Percentiles rank a stretch among this genome's conserved stretches.
phyloP scores from a whole-genome alignment of 2,888 invertebrate genomes.

The Scaptomyza polygonia region DNA sequence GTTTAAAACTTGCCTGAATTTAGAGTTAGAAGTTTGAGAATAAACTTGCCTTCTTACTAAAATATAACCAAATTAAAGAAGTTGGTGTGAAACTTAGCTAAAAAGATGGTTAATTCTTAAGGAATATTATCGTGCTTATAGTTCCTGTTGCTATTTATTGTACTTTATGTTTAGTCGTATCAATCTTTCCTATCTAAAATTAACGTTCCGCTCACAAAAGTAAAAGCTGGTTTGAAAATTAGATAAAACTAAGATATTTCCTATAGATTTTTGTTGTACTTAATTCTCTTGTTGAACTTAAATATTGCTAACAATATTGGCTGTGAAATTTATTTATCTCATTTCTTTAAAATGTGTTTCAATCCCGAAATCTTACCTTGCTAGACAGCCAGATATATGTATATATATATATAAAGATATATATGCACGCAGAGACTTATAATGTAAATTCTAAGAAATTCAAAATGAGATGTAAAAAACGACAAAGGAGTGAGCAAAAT shows the following conservation, averaged over 20 bases:
- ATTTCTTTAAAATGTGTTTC: not conserved
- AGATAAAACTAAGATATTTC: not conserved
- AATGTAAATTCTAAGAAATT: constrained; percentile 6
- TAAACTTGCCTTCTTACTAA: not conserved
- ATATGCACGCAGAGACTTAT: not conserved
- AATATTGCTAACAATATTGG: too few species aligned
- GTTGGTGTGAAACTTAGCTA: not conserved
- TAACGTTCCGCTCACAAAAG: not conserved
- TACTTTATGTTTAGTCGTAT: too few species aligned
- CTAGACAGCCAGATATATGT: constrained; percentile 1
- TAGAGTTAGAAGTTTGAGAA: too few species aligned
- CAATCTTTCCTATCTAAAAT: not conserved
- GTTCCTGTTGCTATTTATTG: not conserved
- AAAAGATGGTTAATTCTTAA: not conserved
- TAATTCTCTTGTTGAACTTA: too few species aligned
- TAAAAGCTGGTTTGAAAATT: not conserved
- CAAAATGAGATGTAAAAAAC: not conserved
- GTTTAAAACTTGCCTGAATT: not conserved
- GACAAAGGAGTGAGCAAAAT: constrained; percentile 7
- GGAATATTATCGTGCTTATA: not conserved
- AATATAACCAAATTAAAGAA: not conserved
- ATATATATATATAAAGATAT: not conserved
- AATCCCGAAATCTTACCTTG: not conserved
- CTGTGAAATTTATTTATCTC: not conserved
- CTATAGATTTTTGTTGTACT: too few species aligned